A percentile compares a stretch with the other conserved stretches of the same genome.
Conservation (phyloP, 1,140 invertebrate genomes). For the Coelopa frigida region DNA sequence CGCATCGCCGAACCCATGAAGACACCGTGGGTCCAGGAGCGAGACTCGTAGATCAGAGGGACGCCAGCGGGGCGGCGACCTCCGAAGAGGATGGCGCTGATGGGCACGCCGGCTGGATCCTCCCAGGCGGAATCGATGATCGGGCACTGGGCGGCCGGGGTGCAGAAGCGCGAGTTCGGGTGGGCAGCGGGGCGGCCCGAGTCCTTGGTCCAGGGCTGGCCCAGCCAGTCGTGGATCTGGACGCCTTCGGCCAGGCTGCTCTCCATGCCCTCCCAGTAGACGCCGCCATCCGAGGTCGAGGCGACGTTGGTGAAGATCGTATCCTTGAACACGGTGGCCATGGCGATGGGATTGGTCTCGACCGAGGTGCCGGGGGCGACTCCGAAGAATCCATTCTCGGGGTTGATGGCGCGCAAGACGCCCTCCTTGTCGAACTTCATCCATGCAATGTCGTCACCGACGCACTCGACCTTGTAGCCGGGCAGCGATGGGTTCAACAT, state of each 20-base stretch:
- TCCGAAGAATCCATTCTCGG: constrained; percentile 98
- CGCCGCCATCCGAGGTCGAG: constrained; percentile 88
- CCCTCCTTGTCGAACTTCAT: constrained; percentile 94
- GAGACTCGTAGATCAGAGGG: constrained; percentile 87
- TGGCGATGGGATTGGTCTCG: constrained; percentile 93
- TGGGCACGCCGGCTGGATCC: constrained; percentile 83
- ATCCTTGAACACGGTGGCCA: constrained; percentile 88
- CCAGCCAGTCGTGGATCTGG: constrained; percentile 78
- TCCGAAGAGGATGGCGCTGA: constrained; percentile 94
- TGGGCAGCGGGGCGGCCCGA: constrained; percentile 75
- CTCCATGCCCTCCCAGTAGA: constrained; percentile 97
- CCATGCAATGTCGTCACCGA: constrained; percentile 94
- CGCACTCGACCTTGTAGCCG: constrained; percentile 89
- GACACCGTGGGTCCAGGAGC: constrained; percentile 93
- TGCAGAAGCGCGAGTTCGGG: constrained; percentile 93
- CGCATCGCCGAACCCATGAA: constrained; percentile 91
- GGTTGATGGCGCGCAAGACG: constrained; percentile 91
- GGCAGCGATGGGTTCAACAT: constrained; percentile 93
- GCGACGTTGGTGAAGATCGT: constrained; percentile 99
- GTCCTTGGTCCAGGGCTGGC: constrained; percentile 66
- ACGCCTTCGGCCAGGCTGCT: constrained; percentile 58
- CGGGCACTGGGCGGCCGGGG: constrained; percentile 88
- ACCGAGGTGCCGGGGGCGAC: constrained; percentile 94
- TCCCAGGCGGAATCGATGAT: constrained; percentile 87
- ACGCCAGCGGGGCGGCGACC: constrained; percentile 89